Conservation (phyloP, 2,797 vertebrate genomes). For the Myiothlypis coronata region DNA sequence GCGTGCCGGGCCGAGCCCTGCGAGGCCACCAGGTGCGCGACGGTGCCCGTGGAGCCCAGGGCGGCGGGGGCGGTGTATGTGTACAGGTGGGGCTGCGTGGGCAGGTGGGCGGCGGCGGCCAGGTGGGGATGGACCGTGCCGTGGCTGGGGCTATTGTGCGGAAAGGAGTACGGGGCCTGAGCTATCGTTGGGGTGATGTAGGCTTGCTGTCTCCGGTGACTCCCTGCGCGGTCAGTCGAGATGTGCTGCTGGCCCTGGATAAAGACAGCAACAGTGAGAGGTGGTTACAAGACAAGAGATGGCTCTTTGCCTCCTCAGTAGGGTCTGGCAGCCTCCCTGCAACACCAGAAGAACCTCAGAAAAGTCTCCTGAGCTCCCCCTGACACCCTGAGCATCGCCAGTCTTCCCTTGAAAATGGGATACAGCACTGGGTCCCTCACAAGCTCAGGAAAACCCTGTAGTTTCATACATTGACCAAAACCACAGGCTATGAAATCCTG, state of each 20-base stretch:
- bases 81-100: constrained; percentile 94
- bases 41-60: constrained; percentile 90
- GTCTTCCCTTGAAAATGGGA: background rate
- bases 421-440: background rate
- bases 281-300: background rate
- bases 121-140: constrained; percentile 89
- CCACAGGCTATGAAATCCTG: background rate
- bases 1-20: constrained; percentile 90
- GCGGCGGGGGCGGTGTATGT: constrained; percentile 90
- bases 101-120: constrained; percentile 86
- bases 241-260: constrained; percentile 93
- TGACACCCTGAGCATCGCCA: background rate
- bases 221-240: constrained; percentile 84
- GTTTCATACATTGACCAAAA: too few species aligned
- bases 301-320: background rate
- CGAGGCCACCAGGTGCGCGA: constrained; percentile 94
- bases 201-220: constrained; percentile 93
- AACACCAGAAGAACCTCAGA: background rate
- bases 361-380: background rate
- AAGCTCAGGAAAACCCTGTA: background rate
- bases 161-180: constrained; percentile 94
- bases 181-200: constrained; percentile 96
- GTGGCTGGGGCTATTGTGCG: constrained; percentile 91
- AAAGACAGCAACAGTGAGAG: constrained; percentile 45
- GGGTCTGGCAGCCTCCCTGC: background rate